phyloP scores from a whole-genome alignment of 2,888 invertebrate species.

The Drosophila tripunctata region DNA sequence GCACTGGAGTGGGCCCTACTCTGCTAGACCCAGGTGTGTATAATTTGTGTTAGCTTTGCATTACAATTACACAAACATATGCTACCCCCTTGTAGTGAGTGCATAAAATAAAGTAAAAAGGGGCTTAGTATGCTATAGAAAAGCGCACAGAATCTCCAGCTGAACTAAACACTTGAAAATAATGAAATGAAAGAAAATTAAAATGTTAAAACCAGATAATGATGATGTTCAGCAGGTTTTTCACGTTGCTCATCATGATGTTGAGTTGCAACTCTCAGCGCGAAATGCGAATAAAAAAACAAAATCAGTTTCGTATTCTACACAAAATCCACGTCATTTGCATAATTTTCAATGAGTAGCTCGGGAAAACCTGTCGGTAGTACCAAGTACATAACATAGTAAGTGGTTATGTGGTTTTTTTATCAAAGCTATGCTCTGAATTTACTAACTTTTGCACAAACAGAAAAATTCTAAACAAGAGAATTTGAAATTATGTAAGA shows the following conservation, averaged over 20 bases:
- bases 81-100: not conserved
- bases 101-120: not conserved
- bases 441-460: constrained; percentile 1
- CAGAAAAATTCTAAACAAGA: not conserved
- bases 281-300: constrained; percentile 5
- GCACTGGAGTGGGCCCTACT: too few species aligned
- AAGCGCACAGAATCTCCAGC: constrained; percentile 42
- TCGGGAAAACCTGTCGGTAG: too few species aligned
- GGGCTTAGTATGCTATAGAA: constrained; percentile 52
- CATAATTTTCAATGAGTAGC: constrained; percentile 60
- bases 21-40: too few species aligned
- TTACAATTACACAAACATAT: not conserved
- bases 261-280: constrained; percentile 12
- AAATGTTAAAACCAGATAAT: constrained; percentile 41
- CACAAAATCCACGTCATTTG: constrained; percentile 43
- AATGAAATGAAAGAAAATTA: constrained; percentile 67
- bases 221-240: constrained; percentile 11
- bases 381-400: too few species aligned
- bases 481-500: not conserved
- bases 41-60: too few species aligned
- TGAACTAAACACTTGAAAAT: constrained; percentile 49
- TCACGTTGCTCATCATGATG: constrained; percentile 15
- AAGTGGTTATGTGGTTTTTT: constrained; percentile 12
- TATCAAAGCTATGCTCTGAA: constrained; percentile 7
- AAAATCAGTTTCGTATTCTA: constrained; percentile 29